Base-by-base conservation (phyloP, 2,797 vertebrate species). In the Triplophysa bombifrons region DNA sequence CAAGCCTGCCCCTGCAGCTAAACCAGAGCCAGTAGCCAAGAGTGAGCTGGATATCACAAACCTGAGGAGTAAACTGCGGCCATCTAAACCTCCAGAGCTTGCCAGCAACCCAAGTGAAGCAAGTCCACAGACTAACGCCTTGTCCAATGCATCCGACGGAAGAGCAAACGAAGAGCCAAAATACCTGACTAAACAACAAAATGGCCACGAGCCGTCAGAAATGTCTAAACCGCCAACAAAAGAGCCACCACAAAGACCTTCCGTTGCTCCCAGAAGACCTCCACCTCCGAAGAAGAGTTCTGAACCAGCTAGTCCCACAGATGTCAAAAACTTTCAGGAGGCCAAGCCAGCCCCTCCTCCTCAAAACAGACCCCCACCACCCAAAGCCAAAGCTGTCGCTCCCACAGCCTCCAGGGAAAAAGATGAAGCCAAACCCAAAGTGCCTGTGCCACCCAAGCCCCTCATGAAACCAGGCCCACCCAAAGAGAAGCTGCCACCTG, bases 51-150 rank as follows among this genome's bases (percentile, higher is more conserved):
- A 99, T 83, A 98, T 99, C 87, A 95, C 95, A 83, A 96, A 95
- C 88, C 90, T 99, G 82, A 91, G 98, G 86, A 98, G 96, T 90
- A 98, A 97, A 84, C 95, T 99, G 66, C 94, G 96, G 67, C 97
- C 96, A 1, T 89, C 94, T 2, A 96, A 96, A 86, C 95, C 95
- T 8, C 82, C 91, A 3, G 97, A 99, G 51, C 87, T 85, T 0
- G 78, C 71, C 4, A 58, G 83, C 0, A 91, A 92, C 6, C 84
- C 89, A 19, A 89, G 89, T 30, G 96, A 97, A 20, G 69, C 63
- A 3, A 87, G 77, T 80, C 89, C 88, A 78, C 91, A 89, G 56
- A 68, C 91, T 5, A 90, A 85, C 0, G 8, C 30, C 14, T 61
- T 87, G 0, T 48, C 72, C 11, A 74, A 27, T 80, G 16, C 85